A percentile compares a stretch with the other conserved stretches of the same genome.
Evolutionary conservation across 2,113 vertebrate genomes (phyloP).

Genomic region (Eublepharis macularius): DNA sequence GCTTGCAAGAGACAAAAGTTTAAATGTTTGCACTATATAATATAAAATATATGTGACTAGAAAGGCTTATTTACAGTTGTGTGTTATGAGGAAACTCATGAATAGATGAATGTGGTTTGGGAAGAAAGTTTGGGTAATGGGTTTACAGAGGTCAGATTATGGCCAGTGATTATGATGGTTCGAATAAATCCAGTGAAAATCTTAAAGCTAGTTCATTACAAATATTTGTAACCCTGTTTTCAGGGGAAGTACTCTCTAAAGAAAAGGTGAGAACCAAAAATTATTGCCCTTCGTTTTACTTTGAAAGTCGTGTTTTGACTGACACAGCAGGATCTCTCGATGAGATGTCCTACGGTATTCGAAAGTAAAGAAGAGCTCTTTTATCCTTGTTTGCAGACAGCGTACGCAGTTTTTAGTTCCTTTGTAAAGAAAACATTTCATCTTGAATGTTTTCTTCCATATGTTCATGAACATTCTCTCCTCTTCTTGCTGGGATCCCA

Average conservation of each 20-base stretch:
- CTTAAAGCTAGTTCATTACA: not conserved
- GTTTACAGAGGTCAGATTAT: not conserved
- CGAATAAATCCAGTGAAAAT: not conserved
- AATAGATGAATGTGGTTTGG: not conserved
- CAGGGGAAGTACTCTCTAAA: not conserved
- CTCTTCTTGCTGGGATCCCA: conserved; percentile 8
- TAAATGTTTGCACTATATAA: no score
- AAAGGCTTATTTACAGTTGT: not conserved
- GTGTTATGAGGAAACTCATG: not conserved
- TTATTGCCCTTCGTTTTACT: not conserved
- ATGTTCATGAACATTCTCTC: conserved; percentile 1
- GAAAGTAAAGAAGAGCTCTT: conserved; percentile 1
- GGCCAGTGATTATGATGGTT: no score
- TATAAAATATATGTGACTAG: not conserved
- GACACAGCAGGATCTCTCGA: not conserved
- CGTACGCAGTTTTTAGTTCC: conserved; percentile 10
- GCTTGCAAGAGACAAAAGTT: not conserved
- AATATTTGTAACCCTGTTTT: not conserved
- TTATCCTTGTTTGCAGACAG: not conserved
- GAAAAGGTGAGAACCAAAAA: not conserved
- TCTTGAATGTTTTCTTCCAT: conserved; percentile 1
- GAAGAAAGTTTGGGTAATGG: not conserved
- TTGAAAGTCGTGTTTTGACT: conserved; percentile 10
- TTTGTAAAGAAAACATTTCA: conserved; percentile 17
- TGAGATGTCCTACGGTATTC: not conserved